These are phyloP conservation scores for Mohoua ochrocephala DNA, from an alignment of 2,113 vertebrate genomes.

Conservation along the genomic window DNA sequence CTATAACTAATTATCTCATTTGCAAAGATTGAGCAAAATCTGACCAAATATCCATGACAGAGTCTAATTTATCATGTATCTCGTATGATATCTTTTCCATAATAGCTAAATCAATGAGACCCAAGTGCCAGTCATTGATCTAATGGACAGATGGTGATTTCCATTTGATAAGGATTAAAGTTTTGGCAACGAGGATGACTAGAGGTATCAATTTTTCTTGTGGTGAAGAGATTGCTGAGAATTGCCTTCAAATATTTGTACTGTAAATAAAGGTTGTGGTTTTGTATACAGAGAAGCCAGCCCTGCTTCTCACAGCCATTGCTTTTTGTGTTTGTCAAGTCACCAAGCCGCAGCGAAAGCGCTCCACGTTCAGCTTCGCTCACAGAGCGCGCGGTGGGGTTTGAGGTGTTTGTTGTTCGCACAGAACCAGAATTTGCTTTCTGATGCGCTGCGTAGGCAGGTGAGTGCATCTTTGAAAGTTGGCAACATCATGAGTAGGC, in stretches of 20 bases:
- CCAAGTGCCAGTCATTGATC: conserved; percentile 39
- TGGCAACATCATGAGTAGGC: neutral
- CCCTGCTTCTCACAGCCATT: conserved; percentile 1
- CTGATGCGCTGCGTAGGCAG: neutral
- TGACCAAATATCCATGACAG: conserved; percentile 61
- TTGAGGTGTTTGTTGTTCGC: neutral
- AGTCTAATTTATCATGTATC: conserved; percentile 61
- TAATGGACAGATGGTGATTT: conserved; percentile 58
- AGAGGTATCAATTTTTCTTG: conserved; percentile 33
- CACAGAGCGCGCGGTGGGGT: neutral
- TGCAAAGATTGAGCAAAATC: conserved; percentile 53
- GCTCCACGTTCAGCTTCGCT: neutral
- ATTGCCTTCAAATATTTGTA: conserved; percentile 54
- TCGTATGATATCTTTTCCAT: conserved; percentile 50
- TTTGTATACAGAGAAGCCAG: neutral
- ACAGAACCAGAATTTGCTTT: neutral
- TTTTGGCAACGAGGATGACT: conserved; percentile 17
- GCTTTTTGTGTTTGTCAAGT: conserved; percentile 24
- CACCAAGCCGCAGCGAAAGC: neutral
- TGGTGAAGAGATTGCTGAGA: conserved; percentile 25
- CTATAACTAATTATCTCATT: conserved; percentile 68
- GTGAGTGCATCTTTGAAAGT: neutral
- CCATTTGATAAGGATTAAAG: conserved; percentile 53
- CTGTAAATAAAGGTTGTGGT: neutral
- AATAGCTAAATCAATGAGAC: conserved; percentile 47